Evolutionary conservation across 2,797 vertebrate genomes (phyloP).

Genomic region (Antennarius maculatus): DNA sequence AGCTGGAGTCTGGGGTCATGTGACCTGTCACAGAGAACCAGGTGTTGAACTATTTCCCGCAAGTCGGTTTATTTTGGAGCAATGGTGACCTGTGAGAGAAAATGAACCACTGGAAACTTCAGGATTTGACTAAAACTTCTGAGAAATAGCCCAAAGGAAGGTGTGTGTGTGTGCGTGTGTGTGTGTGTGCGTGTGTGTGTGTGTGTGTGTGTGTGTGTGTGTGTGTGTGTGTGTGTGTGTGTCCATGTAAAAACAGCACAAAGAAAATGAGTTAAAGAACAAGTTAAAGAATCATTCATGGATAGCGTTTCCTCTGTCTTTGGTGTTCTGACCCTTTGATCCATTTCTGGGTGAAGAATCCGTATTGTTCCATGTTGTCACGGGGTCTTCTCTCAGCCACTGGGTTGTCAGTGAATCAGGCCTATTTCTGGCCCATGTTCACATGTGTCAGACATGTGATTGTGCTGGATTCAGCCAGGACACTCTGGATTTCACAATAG

Average conservation of each 20-base stretch:
- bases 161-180: neutral
- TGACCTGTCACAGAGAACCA: constrained; percentile 57
- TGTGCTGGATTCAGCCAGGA: constrained; percentile 47
- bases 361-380: constrained; percentile 6
- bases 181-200: no score
- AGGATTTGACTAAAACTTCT: neutral
- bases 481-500: constrained; percentile 46
- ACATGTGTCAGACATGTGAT: constrained; percentile 61
- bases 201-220: no score
- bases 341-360: constrained; percentile 15
- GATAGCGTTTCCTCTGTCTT: constrained; percentile 1
- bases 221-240: no score
- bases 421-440: constrained; percentile 61
- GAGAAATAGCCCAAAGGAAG: neutral
- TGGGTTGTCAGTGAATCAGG: constrained; percentile 41
- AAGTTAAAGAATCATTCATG: no score
- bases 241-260: neutral
- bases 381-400: constrained; percentile 20
- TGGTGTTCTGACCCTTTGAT: constrained; percentile 26
- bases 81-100: constrained; percentile 13
- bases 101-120: constrained; percentile 12
- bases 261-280: no score
- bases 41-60: constrained; percentile 55
- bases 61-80: constrained; percentile 53
- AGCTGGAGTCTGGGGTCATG: constrained; percentile 55